A percentile compares a stretch with the other conserved stretches of the same genome.
These are phyloP conservation scores for Serilophus lunatus DNA, from an alignment of 2,113 vertebrate genomes.

Conservation along the genomic window DNA sequence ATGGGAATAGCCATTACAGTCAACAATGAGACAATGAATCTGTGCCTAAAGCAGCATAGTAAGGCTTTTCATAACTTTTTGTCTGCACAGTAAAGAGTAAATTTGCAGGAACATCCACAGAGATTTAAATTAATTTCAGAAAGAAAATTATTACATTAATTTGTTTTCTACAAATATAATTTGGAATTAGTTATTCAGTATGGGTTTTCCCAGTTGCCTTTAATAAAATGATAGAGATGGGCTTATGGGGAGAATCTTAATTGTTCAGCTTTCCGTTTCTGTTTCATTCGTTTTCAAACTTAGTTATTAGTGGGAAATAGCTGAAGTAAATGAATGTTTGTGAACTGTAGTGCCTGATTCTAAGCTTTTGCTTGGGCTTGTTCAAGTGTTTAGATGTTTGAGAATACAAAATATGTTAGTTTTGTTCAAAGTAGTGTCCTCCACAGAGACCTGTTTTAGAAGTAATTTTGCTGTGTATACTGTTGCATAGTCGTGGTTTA, in stretches of 20 bases:
- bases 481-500: background rate
- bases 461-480: background rate
- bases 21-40: constrained; percentile 70
- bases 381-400: background rate
- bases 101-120: constrained; percentile 77
- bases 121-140: constrained; percentile 85
- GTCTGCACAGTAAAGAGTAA: constrained; percentile 73
- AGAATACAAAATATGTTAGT: background rate
- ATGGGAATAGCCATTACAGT: constrained; percentile 69
- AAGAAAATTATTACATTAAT: constrained; percentile 86
- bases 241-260: constrained; percentile 79
- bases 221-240: constrained; percentile 83
- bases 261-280: constrained; percentile 76
- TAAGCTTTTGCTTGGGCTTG: background rate
- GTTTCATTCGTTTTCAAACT: constrained; percentile 72
- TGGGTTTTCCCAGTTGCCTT: constrained; percentile 79
- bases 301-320: constrained; percentile 65
- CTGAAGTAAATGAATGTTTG: constrained; percentile 62
- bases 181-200: constrained; percentile 82
- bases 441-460: background rate
- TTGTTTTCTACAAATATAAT: constrained; percentile 82
- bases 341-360: constrained; percentile 33
- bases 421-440: background rate
- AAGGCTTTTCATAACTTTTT: constrained; percentile 76
- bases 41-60: constrained; percentile 74